Evolutionary conservation across 2,113 vertebrate species (phyloP).

Genomic region (Synodontis membranacea): DNA sequence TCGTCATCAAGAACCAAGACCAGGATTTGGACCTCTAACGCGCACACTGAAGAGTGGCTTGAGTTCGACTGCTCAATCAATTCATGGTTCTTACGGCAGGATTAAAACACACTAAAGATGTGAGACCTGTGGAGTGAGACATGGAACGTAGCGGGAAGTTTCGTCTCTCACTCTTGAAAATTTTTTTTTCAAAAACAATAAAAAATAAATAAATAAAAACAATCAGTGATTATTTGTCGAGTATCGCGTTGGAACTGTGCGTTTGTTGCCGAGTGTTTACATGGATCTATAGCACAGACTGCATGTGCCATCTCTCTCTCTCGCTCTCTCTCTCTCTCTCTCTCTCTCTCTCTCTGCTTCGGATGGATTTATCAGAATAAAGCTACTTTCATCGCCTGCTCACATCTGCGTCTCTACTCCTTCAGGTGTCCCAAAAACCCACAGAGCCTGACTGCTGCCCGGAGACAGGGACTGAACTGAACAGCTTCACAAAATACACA

Average conservation of each 20-base stretch:
- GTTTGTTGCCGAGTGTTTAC: slow-evolving; percentile 9
- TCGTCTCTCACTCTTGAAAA: slow-evolving; percentile 3
- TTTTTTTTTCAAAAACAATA: background rate
- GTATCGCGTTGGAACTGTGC: background rate
- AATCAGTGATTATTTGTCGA: slow-evolving; percentile 8
- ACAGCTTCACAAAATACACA: background rate
- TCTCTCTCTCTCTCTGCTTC: background rate
- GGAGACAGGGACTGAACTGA: background rate
- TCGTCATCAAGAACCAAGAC: slow-evolving; percentile 19
- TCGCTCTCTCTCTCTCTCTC: background rate
- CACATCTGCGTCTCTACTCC: background rate
- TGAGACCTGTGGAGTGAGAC: slow-evolving; percentile 37
- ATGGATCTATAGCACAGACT: slow-evolving; percentile 7
- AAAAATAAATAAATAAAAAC: background rate
- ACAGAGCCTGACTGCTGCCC: background rate
- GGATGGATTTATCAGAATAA: slow-evolving; percentile 23
- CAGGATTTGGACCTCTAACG: slow-evolving; percentile 28
- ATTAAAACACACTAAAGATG: slow-evolving; percentile 10
- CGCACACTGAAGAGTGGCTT: slow-evolving; percentile 32
- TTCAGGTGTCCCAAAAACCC: background rate
- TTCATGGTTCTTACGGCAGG: slow-evolving; percentile 22
- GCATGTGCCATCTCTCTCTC: background rate
- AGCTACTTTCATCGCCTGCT: background rate
- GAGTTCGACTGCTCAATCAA: slow-evolving; percentile 16
- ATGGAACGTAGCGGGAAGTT: slow-evolving; percentile 20